Evolutionary conservation across 2,888 invertebrate species (phyloP), one percentile per base, ranked within the genome.

Genomic region (Macaria notata): DNA sequence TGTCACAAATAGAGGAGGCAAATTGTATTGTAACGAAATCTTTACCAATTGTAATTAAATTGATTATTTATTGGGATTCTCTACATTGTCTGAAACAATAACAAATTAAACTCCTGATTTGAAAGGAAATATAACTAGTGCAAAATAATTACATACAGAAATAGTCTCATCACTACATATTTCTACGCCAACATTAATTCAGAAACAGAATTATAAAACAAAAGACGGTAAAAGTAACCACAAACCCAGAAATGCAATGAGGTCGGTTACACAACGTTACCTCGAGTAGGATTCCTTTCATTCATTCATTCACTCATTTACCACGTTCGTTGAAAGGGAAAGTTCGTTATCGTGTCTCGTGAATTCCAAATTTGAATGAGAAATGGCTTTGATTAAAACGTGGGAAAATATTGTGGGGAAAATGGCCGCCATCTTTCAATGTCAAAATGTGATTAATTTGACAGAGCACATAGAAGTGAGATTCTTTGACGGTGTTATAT

Each of bases 271-370:
- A 71, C 67, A 72, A 71, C 69, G 54, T 66, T 59, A 64, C 68
- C 69, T 63, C 64, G 68, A 64, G 69, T 68, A 64, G 59, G 67
- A 68, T 65, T 64, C 69, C 68, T 65, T 75, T 70, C 71, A 65
- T 65, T 71, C 66, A 66, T 42, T 55, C 41, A 55, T 59, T 65
- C 69, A 57, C 57, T 64, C 65, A 54, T 41, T 41, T n/a, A n/a
- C 3, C n/a, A 49, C 60, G 60, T 54, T 56, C 48, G 59, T 59
- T 53, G 61, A 76, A 66, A 72, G 68, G 56, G 70, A 71, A 70
- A 75, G 71, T 73, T 64, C 54, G 62, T 66, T 67, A 64, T 55
- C 44, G 48, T 47, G 45, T 49, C 56, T 57, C 43, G 63, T 47
- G 54, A 52, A 53, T 61, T 61, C 55, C 29, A 48, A 61, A 63